Evolutionary conservation across 2,888 invertebrate species (phyloP).

Genomic region (Caenorhabditis macrosperma): DNA sequence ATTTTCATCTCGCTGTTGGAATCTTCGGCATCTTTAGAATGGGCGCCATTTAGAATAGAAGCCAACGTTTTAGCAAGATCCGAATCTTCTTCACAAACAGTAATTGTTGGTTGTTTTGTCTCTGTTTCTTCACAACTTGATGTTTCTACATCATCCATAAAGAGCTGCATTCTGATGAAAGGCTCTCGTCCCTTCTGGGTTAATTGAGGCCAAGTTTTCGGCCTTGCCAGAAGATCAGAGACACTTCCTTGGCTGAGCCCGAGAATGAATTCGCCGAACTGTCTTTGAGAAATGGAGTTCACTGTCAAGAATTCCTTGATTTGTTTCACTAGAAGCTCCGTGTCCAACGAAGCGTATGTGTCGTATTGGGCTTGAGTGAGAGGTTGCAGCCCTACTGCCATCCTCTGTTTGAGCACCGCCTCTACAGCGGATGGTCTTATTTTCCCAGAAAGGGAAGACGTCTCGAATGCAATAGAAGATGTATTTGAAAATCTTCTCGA

Average conservation of each 20-base stretch:
- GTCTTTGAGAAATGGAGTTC: slow-evolving; percentile 89
- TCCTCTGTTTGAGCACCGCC: slow-evolving; percentile 61
- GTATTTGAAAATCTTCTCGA: slow-evolving; percentile 20
- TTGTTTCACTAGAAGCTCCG: slow-evolving; percentile 91
- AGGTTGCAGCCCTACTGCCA: slow-evolving; percentile 88
- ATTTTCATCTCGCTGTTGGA: background rate
- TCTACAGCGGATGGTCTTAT: slow-evolving; percentile 20
- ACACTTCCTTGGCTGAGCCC: slow-evolving; percentile 97
- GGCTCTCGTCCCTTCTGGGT: slow-evolving; percentile 93
- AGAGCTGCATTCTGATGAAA: slow-evolving; percentile 98
- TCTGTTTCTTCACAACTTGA: slow-evolving; percentile 82
- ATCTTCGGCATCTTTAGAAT: background rate
- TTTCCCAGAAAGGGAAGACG: slow-evolving; percentile 4
- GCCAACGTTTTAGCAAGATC: slow-evolving; percentile 51
- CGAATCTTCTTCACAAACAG: slow-evolving; percentile 36
- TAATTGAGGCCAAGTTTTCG: slow-evolving; percentile 99
- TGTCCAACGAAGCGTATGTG: slow-evolving; percentile 92
- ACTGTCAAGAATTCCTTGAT: slow-evolving; percentile 82
- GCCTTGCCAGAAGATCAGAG: slow-evolving; percentile 94
- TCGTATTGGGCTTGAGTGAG: slow-evolving; percentile 99
- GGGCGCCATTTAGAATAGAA: slow-evolving; percentile 12
- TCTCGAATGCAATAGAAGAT: background rate
- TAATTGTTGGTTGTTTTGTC: slow-evolving; percentile 95
- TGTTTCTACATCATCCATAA: slow-evolving; percentile 83
- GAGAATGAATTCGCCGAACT: slow-evolving; percentile 98